A percentile compares a stretch with the other conserved stretches of the same genome.
These are phyloP conservation scores for Saccostrea glomerata DNA, from an alignment of 1,140 invertebrate species.

Conservation along the genomic window DNA sequence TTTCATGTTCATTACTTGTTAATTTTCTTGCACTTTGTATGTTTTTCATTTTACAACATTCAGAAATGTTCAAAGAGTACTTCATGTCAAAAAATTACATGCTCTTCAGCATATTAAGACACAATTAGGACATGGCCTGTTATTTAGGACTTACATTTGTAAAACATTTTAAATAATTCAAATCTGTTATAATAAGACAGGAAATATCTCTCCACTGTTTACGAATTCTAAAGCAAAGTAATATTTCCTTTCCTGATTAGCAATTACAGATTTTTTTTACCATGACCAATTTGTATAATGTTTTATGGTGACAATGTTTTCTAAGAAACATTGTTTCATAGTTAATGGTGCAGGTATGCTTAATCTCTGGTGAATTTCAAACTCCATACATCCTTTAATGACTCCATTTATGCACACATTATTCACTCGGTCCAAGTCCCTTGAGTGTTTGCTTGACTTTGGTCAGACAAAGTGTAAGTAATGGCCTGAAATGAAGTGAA, in stretches of 20 bases:
- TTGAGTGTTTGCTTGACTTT: conserved; percentile 26
- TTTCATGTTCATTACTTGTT: not conserved
- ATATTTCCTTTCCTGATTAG: not conserved
- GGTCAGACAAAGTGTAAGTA: conserved; percentile 37
- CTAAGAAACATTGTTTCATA: conserved; percentile 35
- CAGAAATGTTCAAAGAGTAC: not conserved
- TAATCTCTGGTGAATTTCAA: conserved; percentile 19
- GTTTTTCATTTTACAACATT: not conserved
- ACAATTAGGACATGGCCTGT: not conserved
- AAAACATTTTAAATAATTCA: not conserved
- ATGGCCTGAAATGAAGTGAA: conserved; percentile 15
- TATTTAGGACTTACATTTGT: not conserved
- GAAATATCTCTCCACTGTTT: not conserved
- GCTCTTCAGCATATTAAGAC: not conserved
- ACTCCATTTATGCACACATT: conserved; percentile 11
- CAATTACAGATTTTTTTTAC: conserved; percentile 7
- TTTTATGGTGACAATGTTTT: conserved; percentile 1
- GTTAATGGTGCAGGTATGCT: not conserved
- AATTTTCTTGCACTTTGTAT: not conserved
- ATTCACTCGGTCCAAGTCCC: conserved; percentile 17
- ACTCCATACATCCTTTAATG: conserved; percentile 26
- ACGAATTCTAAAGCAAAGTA: not conserved
- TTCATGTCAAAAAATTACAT: not conserved
- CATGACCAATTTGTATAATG: conserved; percentile 2
- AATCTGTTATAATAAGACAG: not conserved